Evolutionary conservation across 2,888 invertebrate genomes (phyloP), one percentile per base, ranked within the genome.

Genomic region (Tinea semifulvella): DNA sequence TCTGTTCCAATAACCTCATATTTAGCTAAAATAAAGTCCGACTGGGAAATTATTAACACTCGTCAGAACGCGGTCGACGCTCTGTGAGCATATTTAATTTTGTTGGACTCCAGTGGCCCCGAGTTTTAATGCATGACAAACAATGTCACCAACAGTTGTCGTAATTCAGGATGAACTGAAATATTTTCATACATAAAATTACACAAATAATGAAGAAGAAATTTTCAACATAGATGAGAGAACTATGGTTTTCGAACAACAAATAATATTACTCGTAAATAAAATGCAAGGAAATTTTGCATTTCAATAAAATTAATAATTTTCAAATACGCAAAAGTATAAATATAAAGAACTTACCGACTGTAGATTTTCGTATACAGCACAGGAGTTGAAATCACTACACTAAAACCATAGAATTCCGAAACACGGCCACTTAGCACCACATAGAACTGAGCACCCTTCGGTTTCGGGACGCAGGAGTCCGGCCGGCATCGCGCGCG

Each of bases 401-500:
- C 25, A 11, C 10, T 17, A 7, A 44, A 27, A 43, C 28, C 44
- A 48, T 22, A 48, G 47, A 49, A 50, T 48, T 27, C 46, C 48
- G 46, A 36, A 46, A 8, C 46, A 46, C 49, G 25, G 48, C 17
- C 53, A 54, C 51, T 47, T 39, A 47, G 51, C 52, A 53, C 49
- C 49, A 50, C 45, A 43, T 42, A 38, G 44, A 43, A 44, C 46
- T 43, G 46, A 36, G 49, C 50, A 50, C 49, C n/a, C 46, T 42
- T 27, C 14, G 16, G 28, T 11, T 35, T 35, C 35, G 16, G 35
- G 4, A 14, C 35, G 27, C 42, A 28, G 39, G 35, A 71, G 74
- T 73, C 64, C 69, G 70, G 73, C 68, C 67, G 67, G 64, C 68
- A 68, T 60, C 67, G 61, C 53, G 61, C 57, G 65, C 72, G 65